Percentiles rank a stretch among this genome's conserved stretches.
Conservation (phyloP, 2,888 invertebrate genomes). For the Ochropleura leucogaster region DNA sequence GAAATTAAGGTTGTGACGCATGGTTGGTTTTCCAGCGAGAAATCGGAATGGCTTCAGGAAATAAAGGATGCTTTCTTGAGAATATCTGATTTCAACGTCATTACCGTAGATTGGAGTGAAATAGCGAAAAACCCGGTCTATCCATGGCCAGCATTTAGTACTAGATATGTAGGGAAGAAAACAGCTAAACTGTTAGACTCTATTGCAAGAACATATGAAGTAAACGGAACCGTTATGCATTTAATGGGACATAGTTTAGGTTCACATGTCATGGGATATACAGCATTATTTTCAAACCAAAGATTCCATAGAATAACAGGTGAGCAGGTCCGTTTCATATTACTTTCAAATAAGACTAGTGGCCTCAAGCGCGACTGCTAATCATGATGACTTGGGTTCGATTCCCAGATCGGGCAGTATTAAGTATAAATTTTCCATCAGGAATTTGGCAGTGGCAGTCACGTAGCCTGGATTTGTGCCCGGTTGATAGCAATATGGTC, state of each 20-base stretch:
- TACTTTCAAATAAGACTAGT: background rate
- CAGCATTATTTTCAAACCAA: constrained; percentile 85
- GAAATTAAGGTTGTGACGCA: constrained; percentile 89
- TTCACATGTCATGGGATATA: constrained; percentile 91
- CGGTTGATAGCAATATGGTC: background rate
- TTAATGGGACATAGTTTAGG: constrained; percentile 91
- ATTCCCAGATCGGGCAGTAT: background rate
- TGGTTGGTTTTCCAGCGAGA: constrained; percentile 87
- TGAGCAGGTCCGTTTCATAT: constrained; percentile 49
- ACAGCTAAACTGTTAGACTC: constrained; percentile 77
- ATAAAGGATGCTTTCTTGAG: constrained; percentile 85
- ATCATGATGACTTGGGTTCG: background rate
- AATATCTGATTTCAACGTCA: constrained; percentile 86
- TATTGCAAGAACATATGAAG: constrained; percentile 69
- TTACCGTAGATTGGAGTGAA: constrained; percentile 87
- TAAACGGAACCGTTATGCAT: constrained; percentile 76
- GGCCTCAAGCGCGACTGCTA: background rate
- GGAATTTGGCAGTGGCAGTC: background rate
- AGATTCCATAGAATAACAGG: constrained; percentile 91
- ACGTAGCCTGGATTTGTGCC: background rate
- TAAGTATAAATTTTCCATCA: background rate
- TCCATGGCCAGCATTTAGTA: constrained; percentile 83
- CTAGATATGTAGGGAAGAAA: constrained; percentile 84
- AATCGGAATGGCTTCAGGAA: constrained; percentile 78
- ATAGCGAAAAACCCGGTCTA: constrained; percentile 82